Conservation (phyloP, 2,888 invertebrate genomes). For the Monochamus alternatus region DNA sequence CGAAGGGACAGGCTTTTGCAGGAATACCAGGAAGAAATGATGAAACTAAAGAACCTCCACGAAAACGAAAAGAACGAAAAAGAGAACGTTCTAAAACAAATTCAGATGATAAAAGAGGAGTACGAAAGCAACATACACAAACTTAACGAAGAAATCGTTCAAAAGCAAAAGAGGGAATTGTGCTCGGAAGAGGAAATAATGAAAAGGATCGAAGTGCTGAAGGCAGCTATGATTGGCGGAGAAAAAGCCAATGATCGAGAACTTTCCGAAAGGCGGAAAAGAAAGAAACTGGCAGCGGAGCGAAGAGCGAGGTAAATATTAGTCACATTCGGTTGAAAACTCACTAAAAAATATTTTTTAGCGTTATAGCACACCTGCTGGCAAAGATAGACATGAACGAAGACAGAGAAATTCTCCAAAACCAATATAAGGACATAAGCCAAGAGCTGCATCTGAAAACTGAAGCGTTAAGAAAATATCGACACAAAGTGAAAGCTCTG, state of each 20-base stretch:
- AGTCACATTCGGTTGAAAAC: not conserved
- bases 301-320: constrained; percentile 70
- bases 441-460: constrained; percentile 84
- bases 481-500: constrained; percentile 78
- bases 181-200: constrained; percentile 69
- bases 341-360: too few relatives aligned
- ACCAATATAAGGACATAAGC: constrained; percentile 85
- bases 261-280: constrained; percentile 79
- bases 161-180: constrained; percentile 73
- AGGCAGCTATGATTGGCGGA: constrained; percentile 86
- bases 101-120: constrained; percentile 74
- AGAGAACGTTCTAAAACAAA: constrained; percentile 67
- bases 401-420: constrained; percentile 80
- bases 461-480: constrained; percentile 77
- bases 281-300: constrained; percentile 81
- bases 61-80: constrained; percentile 69
- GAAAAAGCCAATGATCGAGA: constrained; percentile 83
- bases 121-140: constrained; percentile 74
- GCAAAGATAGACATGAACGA: constrained; percentile 79
- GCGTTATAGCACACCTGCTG: constrained; percentile 75
- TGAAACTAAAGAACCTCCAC: constrained; percentile 67
- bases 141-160: constrained; percentile 76
- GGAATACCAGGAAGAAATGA: constrained; percentile 74
- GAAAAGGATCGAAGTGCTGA: constrained; percentile 73
- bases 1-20: constrained; percentile 68